A percentile compares a stretch with the other conserved stretches of the same genome.
phyloP scores from a whole-genome alignment of 1,140 invertebrate species.

The Lucilia cuprina region DNA sequence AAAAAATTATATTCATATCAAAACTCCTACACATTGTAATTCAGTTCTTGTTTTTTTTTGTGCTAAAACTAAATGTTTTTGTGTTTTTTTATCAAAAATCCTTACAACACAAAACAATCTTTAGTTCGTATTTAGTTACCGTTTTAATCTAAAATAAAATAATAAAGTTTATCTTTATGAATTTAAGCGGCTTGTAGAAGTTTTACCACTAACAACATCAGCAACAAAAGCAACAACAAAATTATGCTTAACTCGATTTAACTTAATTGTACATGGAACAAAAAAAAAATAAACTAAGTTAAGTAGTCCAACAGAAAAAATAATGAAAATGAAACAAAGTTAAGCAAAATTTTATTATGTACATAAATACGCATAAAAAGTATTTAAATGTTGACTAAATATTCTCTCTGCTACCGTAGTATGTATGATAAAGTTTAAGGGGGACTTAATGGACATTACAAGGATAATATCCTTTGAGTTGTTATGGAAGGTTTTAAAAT shows the following conservation, averaged over 20 bases:
- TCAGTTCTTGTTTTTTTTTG: no score
- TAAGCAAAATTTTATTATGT: background rate
- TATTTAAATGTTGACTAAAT: background rate
- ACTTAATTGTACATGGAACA: background rate
- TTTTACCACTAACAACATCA: background rate
- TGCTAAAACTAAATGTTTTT: no score
- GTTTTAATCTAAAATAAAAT: background rate
- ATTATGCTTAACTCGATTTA: background rate
- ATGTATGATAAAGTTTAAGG: no score
- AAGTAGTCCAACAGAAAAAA: background rate
- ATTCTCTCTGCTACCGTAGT: no score
- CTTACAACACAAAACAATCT: background rate
- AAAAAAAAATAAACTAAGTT: background rate
- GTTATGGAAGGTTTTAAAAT: no score
- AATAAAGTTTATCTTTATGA: constrained; percentile 24
- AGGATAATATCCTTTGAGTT: no score
- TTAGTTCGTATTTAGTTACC: background rate
- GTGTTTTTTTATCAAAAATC: background rate
- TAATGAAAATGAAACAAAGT: background rate
- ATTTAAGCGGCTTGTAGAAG: constrained; percentile 25
- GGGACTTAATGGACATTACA: no score
- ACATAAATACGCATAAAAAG: constrained; percentile 2
- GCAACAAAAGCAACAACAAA: no score
- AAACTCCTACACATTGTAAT: no score
- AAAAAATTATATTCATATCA: no score